phyloP scores from a whole-genome alignment of 2,113 vertebrate genomes.

The pig (Sus scrofa) region T2T-Sscrofa CM000815.6:124040501-124041000 shows the following conservation, averaged over 20 bases:
- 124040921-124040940: neutral
- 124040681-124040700: neutral
- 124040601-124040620: neutral
- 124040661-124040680: slow-evolving; percentile 33
- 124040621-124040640: neutral
- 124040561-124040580: slow-evolving; percentile 1
- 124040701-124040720: neutral
- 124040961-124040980: neutral
- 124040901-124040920: neutral
- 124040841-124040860: neutral
- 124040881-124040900: neutral
- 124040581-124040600: neutral
- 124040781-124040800: neutral
- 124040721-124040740: slow-evolving; percentile 13
- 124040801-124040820: neutral
- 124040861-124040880: neutral
- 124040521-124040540: slow-evolving; percentile 85
- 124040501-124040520: slow-evolving; percentile 98
- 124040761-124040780: neutral
- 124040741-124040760: neutral
- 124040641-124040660: neutral
- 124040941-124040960: neutral
- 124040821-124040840: neutral
- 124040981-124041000: neutral
- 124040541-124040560: slow-evolving; percentile 42